Base-by-base conservation (phyloP, 2,888 invertebrate genomes). In the Ophioninae sp. region DNA sequence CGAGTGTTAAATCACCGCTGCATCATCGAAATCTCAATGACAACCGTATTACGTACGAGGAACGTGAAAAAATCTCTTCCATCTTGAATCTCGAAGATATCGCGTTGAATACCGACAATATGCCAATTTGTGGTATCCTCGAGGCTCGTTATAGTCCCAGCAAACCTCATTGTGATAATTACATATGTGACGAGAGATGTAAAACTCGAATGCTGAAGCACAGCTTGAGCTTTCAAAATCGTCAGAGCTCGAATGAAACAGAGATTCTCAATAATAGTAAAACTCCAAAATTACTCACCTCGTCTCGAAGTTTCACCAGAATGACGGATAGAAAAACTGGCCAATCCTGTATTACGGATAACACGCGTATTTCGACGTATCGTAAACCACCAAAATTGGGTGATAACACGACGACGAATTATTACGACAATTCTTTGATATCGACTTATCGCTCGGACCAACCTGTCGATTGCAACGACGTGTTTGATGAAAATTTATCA, bases 141-240 rank as follows among this genome's bases (percentile, higher is more conserved):
- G 87, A 88, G 73, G 86, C 73, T 58, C 87, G 88, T 44, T 87
- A 79, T 22, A 87, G 86, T 58, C 80, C 87, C 0, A 83, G 67
- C 0, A 84, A 77, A 37, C 73, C 76, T 0, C 87, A 88, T 9
- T 79, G 74, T 3, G 87, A 87, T 8, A 89, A 85, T 84, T 90
- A 89, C 51, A 84, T 88, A 39, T 88, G 88, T 72, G 86, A 86
- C n/a, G 87, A 88, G 22, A 87, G 81, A 72, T 85, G 79, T 75
- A 84, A 68, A 10, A 83, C 81, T 0, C 88, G 86, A 23, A 30
- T 83, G 23, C 72, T 90, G 37, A 87, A 87, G 20, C 87, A 89
- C 67, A 91, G 90, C 39, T 74, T 85, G 6, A 91, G 90, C 67
- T 91, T 90, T 65, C 90, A 90, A 41, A 85, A 58, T 71, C 64